Conservation (phyloP, 2,888 invertebrate genomes). For the Drosophila ustulata region DNA sequence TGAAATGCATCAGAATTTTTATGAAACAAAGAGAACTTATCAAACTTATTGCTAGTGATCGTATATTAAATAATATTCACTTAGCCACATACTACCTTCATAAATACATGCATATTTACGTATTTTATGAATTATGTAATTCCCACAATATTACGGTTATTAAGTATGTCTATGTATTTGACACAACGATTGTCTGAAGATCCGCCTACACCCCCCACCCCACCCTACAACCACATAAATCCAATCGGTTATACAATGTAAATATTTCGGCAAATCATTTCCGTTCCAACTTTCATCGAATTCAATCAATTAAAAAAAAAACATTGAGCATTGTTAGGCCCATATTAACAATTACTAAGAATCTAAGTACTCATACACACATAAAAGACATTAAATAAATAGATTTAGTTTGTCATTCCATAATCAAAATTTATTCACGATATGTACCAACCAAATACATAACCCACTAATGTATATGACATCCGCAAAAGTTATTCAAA, state of each 20-base stretch:
- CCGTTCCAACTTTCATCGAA: conserved; percentile 24
- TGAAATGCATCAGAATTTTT: conserved; percentile 11
- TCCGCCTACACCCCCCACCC: conserved; percentile 15
- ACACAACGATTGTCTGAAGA: conserved; percentile 16
- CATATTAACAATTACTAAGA: conserved; percentile 20
- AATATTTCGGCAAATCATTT: conserved; percentile 63
- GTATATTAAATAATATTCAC: conserved; percentile 53
- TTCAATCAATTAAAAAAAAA: conserved; percentile 11
- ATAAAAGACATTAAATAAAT: conserved; percentile 27
- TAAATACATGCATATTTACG: conserved; percentile 30
- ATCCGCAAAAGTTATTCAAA: conserved; percentile 23
- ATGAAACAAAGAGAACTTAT: conserved; percentile 49
- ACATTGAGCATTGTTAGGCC: conserved; percentile 11
- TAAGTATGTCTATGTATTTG: conserved; percentile 29
- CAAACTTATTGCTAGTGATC: conserved; percentile 73
- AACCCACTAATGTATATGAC: conserved; percentile 55
- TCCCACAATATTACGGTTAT: conserved; percentile 32
- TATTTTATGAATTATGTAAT: conserved; percentile 44
- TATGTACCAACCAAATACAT: conserved; percentile 59
- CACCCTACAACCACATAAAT: conserved; percentile 26
- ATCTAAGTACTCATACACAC: conserved; percentile 7
- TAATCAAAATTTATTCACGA: conserved; percentile 56
- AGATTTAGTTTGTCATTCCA: conserved; percentile 52
- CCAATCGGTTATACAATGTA: conserved; percentile 50
- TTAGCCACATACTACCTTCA: conserved; percentile 48